phyloP scores from a whole-genome alignment of 2,888 invertebrate species.

The Limnephilus auricula region DNA sequence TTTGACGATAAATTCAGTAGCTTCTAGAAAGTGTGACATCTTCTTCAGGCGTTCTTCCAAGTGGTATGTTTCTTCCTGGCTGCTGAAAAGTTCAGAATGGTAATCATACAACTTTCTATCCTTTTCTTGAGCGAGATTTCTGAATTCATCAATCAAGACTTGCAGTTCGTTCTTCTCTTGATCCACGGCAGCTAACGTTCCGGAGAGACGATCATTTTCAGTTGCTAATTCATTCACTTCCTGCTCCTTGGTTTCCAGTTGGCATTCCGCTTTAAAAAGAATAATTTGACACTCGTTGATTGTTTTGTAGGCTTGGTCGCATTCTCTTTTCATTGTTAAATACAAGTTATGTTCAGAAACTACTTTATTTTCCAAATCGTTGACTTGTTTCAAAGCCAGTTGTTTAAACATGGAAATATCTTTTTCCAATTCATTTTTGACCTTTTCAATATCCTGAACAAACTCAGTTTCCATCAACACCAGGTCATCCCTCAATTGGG shows the following conservation, averaged over 20 bases:
- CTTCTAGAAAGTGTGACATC: constrained; percentile 59
- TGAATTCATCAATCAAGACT: constrained; percentile 66
- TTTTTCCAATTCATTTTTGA: constrained; percentile 60
- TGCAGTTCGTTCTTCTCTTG: constrained; percentile 67
- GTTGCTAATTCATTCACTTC: constrained; percentile 62
- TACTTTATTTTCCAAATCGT: constrained; percentile 52
- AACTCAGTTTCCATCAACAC: constrained; percentile 58
- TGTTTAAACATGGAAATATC: constrained; percentile 61
- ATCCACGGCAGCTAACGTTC: constrained; percentile 67
- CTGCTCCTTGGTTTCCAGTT: constrained; percentile 63
- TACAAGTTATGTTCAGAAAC: constrained; percentile 52
- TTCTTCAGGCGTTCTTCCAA: constrained; percentile 60
- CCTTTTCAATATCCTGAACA: constrained; percentile 51
- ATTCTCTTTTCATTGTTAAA: constrained; percentile 57
- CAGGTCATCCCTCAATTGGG: constrained; percentile 57
- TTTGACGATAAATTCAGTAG: constrained; percentile 62
- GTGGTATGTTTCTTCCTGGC: constrained; percentile 55
- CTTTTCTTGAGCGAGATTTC: constrained; percentile 66
- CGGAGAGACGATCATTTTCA: constrained; percentile 61
- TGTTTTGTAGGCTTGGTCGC: constrained; percentile 54
- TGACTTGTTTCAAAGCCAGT: constrained; percentile 27
- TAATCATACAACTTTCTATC: constrained; percentile 54
- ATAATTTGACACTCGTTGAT: constrained; percentile 59
- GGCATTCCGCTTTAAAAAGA: constrained; percentile 55
- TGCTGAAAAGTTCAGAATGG: constrained; percentile 43